Evolutionary conservation across 2,113 vertebrate species (phyloP), one percentile per base, ranked within the genome.

Genomic region (Callorhinus ursinus): DNA sequence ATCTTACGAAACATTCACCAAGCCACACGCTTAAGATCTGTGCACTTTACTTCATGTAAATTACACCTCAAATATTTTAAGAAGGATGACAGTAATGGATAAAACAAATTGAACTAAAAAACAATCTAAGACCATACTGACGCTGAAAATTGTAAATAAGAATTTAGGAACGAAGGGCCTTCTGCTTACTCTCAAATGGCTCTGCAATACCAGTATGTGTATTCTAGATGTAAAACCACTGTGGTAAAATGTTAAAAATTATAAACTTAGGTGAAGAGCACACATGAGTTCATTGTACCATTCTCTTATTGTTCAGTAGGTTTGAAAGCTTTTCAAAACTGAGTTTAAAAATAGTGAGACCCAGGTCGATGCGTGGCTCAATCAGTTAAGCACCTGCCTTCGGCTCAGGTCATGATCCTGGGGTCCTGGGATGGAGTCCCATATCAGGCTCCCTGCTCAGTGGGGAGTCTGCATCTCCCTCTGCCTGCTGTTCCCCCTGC

Each of bases 101-200:
- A 53, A 63, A 88, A 87, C 72, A 57, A 96, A 92, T 24, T 71
- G 88, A 96, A 91, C 33, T 88, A 36, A 71, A 90, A 72, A 88
- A 69, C 24, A 96, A 72, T 55, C 53, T 61, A 28, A 88, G 61
- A n/a, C 31, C 42, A 71, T 21, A 53, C 22, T 46, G 28, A 92
- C 28, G 53, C 6, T 92, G 71, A 96, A 92, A 69, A 65, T 46
- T 79, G 9, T 88, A 94, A 74, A 46, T 53, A 91, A 69, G 46
- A 81, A 90, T 80, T 90, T 72, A 86, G 65, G 57, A 61, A 87
- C 39, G 31, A 81, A 49, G 16, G 28, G 2, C 18, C 14, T 96
- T 71, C 28, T 13, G 36, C 39, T 72, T 87, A 91, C n/a, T 31
- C 59, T 89, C 6, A 24, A 77, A 84, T 77, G 21, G 59, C 82